Evolutionary conservation across 2,888 invertebrate species (phyloP).

Genomic region (Alloplasta piceator): DNA sequence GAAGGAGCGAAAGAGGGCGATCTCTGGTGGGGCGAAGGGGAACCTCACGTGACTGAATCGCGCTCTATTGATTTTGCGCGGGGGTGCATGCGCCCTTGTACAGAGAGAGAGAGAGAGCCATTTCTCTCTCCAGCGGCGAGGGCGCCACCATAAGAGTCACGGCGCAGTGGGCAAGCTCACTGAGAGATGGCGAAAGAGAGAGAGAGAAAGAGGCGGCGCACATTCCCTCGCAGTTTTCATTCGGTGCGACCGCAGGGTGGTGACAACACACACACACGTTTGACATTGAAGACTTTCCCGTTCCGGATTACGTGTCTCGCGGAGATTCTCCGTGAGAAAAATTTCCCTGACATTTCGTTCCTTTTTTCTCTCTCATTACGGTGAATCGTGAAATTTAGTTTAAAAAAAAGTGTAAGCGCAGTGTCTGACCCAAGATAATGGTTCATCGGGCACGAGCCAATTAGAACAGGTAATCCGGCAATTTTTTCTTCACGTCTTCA

Average conservation of each 20-base stretch:
- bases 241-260: slow-evolving; percentile 60
- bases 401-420: too few relatives aligned
- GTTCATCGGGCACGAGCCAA: too few relatives aligned
- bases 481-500: too few relatives aligned
- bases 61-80: slow-evolving; percentile 78
- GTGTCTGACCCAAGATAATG: too few relatives aligned
- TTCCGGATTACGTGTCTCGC: too few relatives aligned
- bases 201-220: slow-evolving; percentile 37
- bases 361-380: too few relatives aligned
- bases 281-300: too few relatives aligned
- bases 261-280: slow-evolving; percentile 25
- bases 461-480: too few relatives aligned
- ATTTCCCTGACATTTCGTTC: too few relatives aligned
- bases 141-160: slow-evolving; percentile 53
- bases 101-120: slow-evolving; percentile 20
- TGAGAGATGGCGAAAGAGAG: not conserved
- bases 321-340: too few relatives aligned
- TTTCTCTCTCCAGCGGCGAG: slow-evolving; percentile 74
- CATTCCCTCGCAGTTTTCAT: slow-evolving; percentile 57
- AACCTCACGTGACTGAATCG: slow-evolving; percentile 78
- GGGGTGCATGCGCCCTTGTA: slow-evolving; percentile 80
- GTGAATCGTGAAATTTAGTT: too few relatives aligned
- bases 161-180: slow-evolving; percentile 58
- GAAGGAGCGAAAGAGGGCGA: not conserved
- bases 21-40: not conserved